Conservation (phyloP, 2,888 invertebrate species). For the Galeruca laticollis region DNA sequence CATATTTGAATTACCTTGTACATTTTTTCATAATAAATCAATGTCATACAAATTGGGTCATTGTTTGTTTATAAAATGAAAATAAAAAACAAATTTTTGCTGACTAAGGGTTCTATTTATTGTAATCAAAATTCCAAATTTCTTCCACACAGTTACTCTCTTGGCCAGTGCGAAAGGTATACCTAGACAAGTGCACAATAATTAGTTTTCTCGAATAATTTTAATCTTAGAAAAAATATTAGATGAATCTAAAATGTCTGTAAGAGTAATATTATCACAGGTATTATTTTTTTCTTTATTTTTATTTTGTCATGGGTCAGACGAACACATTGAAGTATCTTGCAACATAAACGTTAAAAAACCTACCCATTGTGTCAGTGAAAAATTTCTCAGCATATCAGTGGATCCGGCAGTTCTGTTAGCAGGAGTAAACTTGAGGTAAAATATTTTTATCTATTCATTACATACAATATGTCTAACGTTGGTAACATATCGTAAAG, state of each 20-base stretch:
- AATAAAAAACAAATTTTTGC: constrained; percentile 11
- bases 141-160: background rate
- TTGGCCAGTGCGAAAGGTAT: background rate
- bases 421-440: constrained; percentile 66
- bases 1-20: constrained; percentile 4
- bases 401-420: constrained; percentile 77
- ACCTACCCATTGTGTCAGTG: constrained; percentile 75
- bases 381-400: constrained; percentile 80
- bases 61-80: background rate
- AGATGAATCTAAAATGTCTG: constrained; percentile 3
- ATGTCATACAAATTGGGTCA: constrained; percentile 9
- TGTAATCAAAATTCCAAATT: background rate
- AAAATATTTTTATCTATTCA: constrained; percentile 46
- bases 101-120: constrained; percentile 5
- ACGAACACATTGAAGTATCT: constrained; percentile 47
- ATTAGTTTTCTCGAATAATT: background rate
- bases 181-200: background rate
- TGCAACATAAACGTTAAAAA: constrained; percentile 72
- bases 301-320: constrained; percentile 18
- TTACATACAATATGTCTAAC: too few relatives aligned
- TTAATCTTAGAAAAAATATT: background rate
- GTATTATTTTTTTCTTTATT: constrained; percentile 21
- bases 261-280: background rate
- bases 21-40: constrained; percentile 1
- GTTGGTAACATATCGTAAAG: too few relatives aligned